These are phyloP conservation scores for Pecten maximus DNA, from an alignment of 2,888 invertebrate species.

Conservation along the genomic window DNA sequence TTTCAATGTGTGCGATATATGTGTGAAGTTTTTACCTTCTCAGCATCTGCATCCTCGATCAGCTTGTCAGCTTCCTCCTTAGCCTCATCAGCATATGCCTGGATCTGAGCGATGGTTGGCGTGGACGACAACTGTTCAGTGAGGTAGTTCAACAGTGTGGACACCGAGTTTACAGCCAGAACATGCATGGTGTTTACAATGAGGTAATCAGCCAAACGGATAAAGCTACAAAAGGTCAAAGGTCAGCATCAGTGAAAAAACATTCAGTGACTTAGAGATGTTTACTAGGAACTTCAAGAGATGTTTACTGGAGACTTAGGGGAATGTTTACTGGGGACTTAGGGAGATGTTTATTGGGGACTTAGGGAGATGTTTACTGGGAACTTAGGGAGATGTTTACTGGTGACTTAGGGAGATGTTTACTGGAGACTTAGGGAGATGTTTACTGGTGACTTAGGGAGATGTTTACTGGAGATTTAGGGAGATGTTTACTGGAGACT, in stretches of 20 bases:
- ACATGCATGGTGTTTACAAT: slow-evolving; percentile 83
- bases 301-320: too few relatives aligned
- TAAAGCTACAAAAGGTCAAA: slow-evolving; percentile 76
- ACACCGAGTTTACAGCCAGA: slow-evolving; percentile 82
- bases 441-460: too few relatives aligned
- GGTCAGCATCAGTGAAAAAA: not conserved
- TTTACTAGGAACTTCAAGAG: too few relatives aligned
- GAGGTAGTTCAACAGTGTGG: slow-evolving; percentile 82
- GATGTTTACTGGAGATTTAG: too few relatives aligned
- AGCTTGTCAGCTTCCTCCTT: slow-evolving; percentile 56
- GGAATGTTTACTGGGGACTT: not conserved
- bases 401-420: not conserved
- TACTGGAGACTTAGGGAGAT: not conserved
- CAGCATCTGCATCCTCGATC: slow-evolving; percentile 52
- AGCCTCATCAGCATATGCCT: slow-evolving; percentile 70
- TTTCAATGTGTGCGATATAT: too few relatives aligned
- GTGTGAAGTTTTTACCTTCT: slow-evolving; percentile 12
- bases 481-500: too few relatives aligned
- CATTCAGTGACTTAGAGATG: not conserved
- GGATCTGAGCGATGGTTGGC: slow-evolving; percentile 80
- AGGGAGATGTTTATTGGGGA: not conserved
- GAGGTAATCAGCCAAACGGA: slow-evolving; percentile 83
- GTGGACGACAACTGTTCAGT: slow-evolving; percentile 82
- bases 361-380: not conserved
- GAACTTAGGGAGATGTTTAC: not conserved